Evolutionary conservation across 2,113 vertebrate species (phyloP).

Genomic region (human (Homo sapiens)): DNA sequence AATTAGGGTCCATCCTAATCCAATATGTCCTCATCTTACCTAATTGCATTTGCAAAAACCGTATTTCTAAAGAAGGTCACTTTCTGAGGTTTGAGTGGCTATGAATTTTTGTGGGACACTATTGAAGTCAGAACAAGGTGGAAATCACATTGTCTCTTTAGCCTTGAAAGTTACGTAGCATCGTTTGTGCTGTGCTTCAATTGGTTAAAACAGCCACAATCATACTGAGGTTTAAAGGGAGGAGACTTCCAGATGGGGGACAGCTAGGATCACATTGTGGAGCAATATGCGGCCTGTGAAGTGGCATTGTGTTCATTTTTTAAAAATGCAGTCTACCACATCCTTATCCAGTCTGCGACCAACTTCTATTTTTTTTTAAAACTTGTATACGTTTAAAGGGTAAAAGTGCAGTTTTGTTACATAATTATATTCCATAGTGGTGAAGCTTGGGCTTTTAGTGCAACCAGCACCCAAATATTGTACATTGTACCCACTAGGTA

Average conservation of each 20-base stretch:
- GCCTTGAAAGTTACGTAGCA: background rate
- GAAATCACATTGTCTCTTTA: background rate
- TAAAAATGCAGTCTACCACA: background rate
- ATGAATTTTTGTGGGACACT: background rate
- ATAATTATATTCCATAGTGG: background rate
- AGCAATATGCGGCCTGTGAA: background rate
- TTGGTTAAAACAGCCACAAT: background rate
- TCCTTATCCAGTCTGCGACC: background rate
- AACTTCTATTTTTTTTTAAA: background rate
- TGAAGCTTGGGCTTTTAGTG: background rate
- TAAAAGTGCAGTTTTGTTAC: background rate
- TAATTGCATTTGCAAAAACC: background rate
- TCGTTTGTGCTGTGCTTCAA: background rate
- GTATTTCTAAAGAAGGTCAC: background rate
- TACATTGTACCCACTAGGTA: background rate
- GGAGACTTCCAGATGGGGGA: background rate
- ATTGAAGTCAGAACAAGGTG: background rate
- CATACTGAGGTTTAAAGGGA: background rate
- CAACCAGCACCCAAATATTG: background rate
- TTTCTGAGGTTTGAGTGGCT: background rate
- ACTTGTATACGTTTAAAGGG: background rate
- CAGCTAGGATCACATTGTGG: background rate
- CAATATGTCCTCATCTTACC: background rate
- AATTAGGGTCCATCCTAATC: background rate
- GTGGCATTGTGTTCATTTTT: background rate